Conservation (phyloP, 2,797 vertebrate species). For the Microchirus variegatus region DNA sequence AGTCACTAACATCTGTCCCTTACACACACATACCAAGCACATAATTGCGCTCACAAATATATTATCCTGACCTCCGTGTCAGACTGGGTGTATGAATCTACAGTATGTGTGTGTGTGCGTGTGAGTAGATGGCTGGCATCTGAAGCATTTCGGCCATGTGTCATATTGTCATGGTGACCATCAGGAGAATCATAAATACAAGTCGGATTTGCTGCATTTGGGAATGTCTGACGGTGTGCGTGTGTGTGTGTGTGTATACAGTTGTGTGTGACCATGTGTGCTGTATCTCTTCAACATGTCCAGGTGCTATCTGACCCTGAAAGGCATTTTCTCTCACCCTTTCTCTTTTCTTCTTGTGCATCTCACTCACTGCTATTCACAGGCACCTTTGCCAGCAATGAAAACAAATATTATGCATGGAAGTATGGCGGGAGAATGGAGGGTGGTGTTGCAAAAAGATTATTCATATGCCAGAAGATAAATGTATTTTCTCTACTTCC, state of each 20-base stretch:
- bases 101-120: not conserved
- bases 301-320: slow-evolving; percentile 35
- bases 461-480: slow-evolving; percentile 65
- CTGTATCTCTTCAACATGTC: slow-evolving; percentile 11
- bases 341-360: slow-evolving; percentile 13
- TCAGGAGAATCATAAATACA: slow-evolving; percentile 48
- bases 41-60: slow-evolving; percentile 25
- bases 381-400: slow-evolving; percentile 52
- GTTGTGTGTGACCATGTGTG: slow-evolving; percentile 2
- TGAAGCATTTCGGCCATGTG: slow-evolving; percentile 29
- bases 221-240: slow-evolving; percentile 23
- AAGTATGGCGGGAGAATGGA: not conserved
- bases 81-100: slow-evolving; percentile 20
- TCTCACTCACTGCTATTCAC: slow-evolving; percentile 41
- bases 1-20: slow-evolving; percentile 19
- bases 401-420: slow-evolving; percentile 65
- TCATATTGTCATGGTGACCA: slow-evolving; percentile 50
- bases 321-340: slow-evolving; percentile 21
- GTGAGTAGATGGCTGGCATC: slow-evolving; percentile 14
- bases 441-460: slow-evolving; percentile 41
- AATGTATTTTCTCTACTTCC: slow-evolving; percentile 62
- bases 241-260: not conserved
- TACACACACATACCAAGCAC: slow-evolving; percentile 17
- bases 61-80: slow-evolving; percentile 39
- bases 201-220: slow-evolving; percentile 27